Evolutionary conservation across 2,888 invertebrate genomes (phyloP).

Genomic region (Parnassius smintheus): DNA sequence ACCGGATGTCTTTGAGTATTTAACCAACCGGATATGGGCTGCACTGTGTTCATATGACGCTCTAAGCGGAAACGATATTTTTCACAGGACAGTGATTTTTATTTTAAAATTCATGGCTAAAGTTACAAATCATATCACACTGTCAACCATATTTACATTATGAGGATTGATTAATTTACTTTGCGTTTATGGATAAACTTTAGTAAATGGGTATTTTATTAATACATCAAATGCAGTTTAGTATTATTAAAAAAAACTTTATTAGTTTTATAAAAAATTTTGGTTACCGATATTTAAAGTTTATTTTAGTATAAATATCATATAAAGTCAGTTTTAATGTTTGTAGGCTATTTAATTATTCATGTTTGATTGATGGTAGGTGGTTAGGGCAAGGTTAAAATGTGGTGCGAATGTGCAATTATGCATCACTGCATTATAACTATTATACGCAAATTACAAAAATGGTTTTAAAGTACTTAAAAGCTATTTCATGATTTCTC

Average conservation of each 20-base stretch:
- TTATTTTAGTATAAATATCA: neutral
- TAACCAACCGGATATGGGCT: slow-evolving; percentile 31
- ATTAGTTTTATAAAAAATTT: neutral
- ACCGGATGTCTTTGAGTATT: slow-evolving; percentile 14
- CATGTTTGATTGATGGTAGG: slow-evolving; percentile 21
- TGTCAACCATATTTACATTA: too few species aligned
- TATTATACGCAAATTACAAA: neutral
- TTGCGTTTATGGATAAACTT: too few species aligned
- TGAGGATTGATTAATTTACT: too few species aligned
- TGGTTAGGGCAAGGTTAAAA: slow-evolving; percentile 27
- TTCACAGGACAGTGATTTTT: slow-evolving; percentile 28
- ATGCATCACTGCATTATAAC: slow-evolving; percentile 4
- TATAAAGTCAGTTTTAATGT: neutral
- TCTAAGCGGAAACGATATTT: slow-evolving; percentile 41
- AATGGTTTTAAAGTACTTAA: slow-evolving; percentile 40
- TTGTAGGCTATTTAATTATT: slow-evolving; percentile 18
- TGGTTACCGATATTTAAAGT: slow-evolving; percentile 7
- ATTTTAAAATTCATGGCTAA: too few species aligned
- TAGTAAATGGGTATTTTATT: too few species aligned
- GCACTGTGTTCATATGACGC: slow-evolving; percentile 51
- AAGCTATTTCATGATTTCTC: slow-evolving; percentile 46
- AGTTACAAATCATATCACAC: too few species aligned
- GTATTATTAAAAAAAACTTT: too few species aligned
- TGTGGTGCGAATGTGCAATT: slow-evolving; percentile 68
- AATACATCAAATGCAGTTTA: too few species aligned